Conservation (phyloP, 2,113 vertebrate species). For the Ptilorrhoa leucosticta region DNA sequence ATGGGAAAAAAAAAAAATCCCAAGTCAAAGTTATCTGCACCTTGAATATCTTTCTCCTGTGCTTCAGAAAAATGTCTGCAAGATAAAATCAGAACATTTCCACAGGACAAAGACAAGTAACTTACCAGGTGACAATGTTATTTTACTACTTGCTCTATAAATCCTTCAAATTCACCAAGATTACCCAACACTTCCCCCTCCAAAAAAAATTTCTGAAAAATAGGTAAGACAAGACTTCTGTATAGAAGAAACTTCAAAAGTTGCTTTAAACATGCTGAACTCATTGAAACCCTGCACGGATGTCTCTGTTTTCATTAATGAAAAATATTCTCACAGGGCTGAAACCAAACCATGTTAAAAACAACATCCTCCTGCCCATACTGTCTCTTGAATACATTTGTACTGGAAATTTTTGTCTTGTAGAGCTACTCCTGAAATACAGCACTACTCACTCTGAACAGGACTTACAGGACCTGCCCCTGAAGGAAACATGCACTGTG, state of each 20-base stretch:
- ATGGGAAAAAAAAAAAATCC: not conserved
- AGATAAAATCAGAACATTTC: not conserved
- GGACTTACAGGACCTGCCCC: not conserved
- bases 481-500: fast-evolving
- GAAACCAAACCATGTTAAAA: not conserved
- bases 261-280: not conserved
- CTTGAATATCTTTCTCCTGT: not conserved
- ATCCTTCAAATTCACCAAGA: not conserved
- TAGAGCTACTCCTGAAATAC: not conserved
- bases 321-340: not conserved
- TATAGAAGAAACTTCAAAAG: not conserved
- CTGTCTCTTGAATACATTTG: not conserved
- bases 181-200: not conserved
- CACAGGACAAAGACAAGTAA: not conserved
- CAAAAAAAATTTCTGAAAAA: not conserved
- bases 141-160: not conserved
- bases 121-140: not conserved
- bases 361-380: not conserved
- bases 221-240: not conserved
- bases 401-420: not conserved
- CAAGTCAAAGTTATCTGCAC: not conserved
- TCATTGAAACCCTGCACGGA: not conserved
- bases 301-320: not conserved
- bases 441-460: not conserved
- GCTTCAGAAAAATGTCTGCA: not conserved